Base-by-base conservation (phyloP, 2,888 invertebrate genomes). In the Synergus japonicus region DNA sequence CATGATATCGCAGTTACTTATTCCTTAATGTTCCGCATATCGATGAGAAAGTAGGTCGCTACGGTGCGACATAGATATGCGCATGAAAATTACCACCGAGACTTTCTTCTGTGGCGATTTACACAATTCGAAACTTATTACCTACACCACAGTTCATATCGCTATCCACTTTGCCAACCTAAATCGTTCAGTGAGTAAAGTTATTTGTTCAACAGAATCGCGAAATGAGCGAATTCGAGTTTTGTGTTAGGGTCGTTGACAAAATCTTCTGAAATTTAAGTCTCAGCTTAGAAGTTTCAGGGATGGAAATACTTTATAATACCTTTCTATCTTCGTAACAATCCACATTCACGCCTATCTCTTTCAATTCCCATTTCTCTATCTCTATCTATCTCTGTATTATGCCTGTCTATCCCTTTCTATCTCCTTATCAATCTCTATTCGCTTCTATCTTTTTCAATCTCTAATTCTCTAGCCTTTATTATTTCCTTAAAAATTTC, bases 1-100 rank as follows among this genome's bases (percentile, higher is more conserved):
- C 73, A 73, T 73, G 73, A 73, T 73, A 73, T 73, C 54, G 73
- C 73, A 54, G 73, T 73, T 73, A 73, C 73, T 73, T 73, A 54
- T 73, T 73, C 54, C 73, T 41, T 73, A 73, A 73, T 73, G 73
- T 73, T 73, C 54, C 54, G 73, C 54, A 73, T 73, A 73, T 73
- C 73, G 73, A 73, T 73, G 73, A 54, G 54, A 73, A 73, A 73
- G 54, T 73, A 73, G 73, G 73, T 73, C 73, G 73, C 73, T 41
- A 54, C 41, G n/a, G 49, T 54, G 54, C 73, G 54, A 54, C 54
- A 54, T 49, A 73, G 73, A 73, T 73, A 73, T 73, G 73, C 54
- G 54, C 73, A 73, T 73, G 73, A 73, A 73, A 73, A 73, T 73
- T 73, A 73, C 73, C 15, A 37, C 37, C 73, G 73, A 73, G 54